Evolutionary conservation across 2,113 vertebrate genomes (phyloP), one percentile per base, ranked within the genome.

Genomic region (Ammodytes marinus): DNA sequence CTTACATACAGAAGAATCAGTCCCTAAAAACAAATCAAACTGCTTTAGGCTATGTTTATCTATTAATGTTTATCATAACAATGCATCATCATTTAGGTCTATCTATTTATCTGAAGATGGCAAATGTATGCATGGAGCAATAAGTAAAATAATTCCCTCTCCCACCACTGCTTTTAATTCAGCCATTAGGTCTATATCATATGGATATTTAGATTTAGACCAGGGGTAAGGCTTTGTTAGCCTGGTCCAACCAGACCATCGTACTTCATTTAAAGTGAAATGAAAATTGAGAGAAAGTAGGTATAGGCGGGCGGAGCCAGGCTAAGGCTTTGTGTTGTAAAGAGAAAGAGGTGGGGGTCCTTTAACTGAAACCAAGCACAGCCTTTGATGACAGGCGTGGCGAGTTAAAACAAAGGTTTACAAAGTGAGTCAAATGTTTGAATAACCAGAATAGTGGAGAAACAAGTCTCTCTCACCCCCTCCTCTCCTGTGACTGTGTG

Each of bases 321-420:
- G 55, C 50, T 72, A 42, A 52, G 49, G 45, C 75, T 83, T n/a
- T 69, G 40, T 37, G 54, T 57, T 78, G 81, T 82, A 85, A 77
- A 82, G 86, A 71, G 79, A 15, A 65, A 54, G 68, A 64, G 10
- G 58, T 54, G 54, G 54, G 27, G 67, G n/a, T 79, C 39, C 0
- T 71, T 35, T 43, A 39, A 64, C 17, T 72, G 19, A 35, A 77
- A 71, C 60, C 37, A 61, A 14, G 4, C 60, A 17, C 9, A 7
- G 13, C 13, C 69, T 69, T 52, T 39, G 40, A 1, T 14, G 53
- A 65, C 49, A 17, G 40, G 8, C 53, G 12, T 17, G n/a, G 19
- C n/a, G n/a, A 43, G 35, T 40, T 42, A 27, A 52, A 76, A 50
- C 6, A 45, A 49, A 69, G 6, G 13, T 69, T 35, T 10, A 53